A percentile compares a stretch with the other conserved stretches of the same genome.
Evolutionary conservation across 2,888 invertebrate genomes (phyloP).

Genomic region (Andrena marginata): DNA sequence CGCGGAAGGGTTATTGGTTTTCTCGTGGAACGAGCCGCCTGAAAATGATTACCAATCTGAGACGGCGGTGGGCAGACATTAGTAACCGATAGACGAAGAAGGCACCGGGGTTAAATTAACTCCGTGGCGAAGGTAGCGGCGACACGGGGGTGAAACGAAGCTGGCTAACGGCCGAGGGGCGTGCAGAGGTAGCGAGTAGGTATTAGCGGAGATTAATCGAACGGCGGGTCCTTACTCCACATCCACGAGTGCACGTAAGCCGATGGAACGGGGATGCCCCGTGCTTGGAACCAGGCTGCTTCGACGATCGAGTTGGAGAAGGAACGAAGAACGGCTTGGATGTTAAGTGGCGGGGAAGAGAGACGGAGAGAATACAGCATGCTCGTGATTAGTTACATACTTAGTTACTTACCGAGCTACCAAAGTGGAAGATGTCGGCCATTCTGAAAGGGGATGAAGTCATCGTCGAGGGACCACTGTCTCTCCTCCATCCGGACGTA

Average conservation of each 20-base stretch:
- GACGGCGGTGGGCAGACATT: slow-evolving; percentile 68
- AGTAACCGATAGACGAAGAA: slow-evolving; percentile 73
- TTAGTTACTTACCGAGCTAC: slow-evolving; percentile 71
- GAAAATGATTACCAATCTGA: slow-evolving; percentile 75
- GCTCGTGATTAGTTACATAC: slow-evolving; percentile 79
- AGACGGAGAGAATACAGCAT: slow-evolving; percentile 30
- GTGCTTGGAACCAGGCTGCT: slow-evolving; percentile 19
- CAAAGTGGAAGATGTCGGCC: slow-evolving; percentile 66
- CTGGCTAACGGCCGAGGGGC: slow-evolving; percentile 65
- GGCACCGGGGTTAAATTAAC: slow-evolving; percentile 77
- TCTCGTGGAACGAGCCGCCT: slow-evolving; percentile 61
- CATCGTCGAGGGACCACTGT: slow-evolving; percentile 58
- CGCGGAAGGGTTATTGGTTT: slow-evolving; percentile 51
- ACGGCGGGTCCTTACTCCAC: slow-evolving; percentile 67
- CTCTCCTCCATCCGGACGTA: slow-evolving; percentile 34
- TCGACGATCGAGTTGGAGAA: slow-evolving; percentile 24
- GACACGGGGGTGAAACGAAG: slow-evolving; percentile 67
- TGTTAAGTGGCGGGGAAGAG: slow-evolving; percentile 39
- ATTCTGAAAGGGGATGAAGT: slow-evolving; percentile 48
- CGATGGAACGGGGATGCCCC: slow-evolving; percentile 47
- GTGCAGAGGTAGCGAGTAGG: slow-evolving; percentile 76
- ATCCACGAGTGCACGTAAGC: slow-evolving; percentile 64
- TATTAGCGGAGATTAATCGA: slow-evolving; percentile 83
- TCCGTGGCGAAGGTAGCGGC: slow-evolving; percentile 55
- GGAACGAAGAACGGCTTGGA: slow-evolving; percentile 1